Evolutionary conservation across 1,140 invertebrate species (phyloP).

Genomic region (Platorchestia sp.): DNA sequence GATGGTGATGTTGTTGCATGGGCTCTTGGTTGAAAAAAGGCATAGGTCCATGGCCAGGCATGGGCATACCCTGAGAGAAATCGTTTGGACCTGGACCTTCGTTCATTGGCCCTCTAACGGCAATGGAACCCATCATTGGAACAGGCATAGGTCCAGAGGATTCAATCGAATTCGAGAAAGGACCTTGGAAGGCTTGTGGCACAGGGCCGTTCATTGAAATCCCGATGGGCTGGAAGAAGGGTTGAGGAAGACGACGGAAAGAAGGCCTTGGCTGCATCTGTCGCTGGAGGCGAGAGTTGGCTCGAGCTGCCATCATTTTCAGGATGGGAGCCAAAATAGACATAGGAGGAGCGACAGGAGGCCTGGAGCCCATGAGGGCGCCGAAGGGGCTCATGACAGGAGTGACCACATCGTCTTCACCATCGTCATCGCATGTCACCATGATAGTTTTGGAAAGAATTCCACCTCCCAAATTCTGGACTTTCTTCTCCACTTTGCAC

Average conservation of each 20-base stretch:
- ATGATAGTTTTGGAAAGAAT: constrained; percentile 37
- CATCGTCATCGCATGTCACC: constrained; percentile 34
- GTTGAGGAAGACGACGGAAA: constrained; percentile 33
- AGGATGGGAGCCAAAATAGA: constrained; percentile 33
- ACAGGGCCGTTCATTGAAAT: neutral
- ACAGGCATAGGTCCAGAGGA: constrained; percentile 24
- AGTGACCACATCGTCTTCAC: neutral
- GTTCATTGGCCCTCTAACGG: constrained; percentile 12
- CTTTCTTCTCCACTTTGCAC: constrained; percentile 44
- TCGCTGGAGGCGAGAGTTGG: constrained; percentile 5
- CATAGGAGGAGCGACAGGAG: constrained; percentile 23
- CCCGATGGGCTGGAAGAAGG: constrained; percentile 35
- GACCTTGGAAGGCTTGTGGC: neutral
- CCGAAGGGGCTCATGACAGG: neutral
- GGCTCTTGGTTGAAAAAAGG: constrained; percentile 14
- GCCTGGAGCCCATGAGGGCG: neutral
- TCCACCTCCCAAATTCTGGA: constrained; percentile 29
- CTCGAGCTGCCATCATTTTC: constrained; percentile 48
- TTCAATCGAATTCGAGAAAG: constrained; percentile 33
- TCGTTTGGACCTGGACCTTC: neutral
- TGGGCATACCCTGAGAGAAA: neutral
- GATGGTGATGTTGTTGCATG: constrained; percentile 35
- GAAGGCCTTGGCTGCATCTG: constrained; percentile 29
- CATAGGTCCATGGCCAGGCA: neutral
- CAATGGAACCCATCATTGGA: neutral